Base-by-base conservation (phyloP, 1,140 invertebrate species). In the Hypsibius dujardini region DNA sequence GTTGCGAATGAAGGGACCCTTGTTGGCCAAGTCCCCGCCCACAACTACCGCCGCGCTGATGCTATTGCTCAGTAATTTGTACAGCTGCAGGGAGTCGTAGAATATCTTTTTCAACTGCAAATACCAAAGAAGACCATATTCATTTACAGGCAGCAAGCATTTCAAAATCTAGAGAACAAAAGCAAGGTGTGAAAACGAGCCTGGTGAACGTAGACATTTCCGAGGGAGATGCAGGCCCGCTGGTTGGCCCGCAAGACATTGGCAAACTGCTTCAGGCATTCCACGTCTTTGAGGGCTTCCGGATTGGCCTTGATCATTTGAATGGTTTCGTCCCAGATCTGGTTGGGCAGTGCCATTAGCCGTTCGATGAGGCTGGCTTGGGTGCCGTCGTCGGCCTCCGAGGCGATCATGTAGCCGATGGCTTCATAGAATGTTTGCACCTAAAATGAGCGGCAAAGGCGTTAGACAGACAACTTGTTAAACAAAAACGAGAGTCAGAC, bases 371-470 rank as follows among this genome's bases (percentile, higher is more conserved):
- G 82, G 70, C 87, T 85, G 78, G 96, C 92, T 81, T 98, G 94
- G 47, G 87, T 83, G 50, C 87, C 83, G 76, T 88, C 85, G 80
- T 98, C 93, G 15, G 87, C 85, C 80, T 97, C 91, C 59, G 94
- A 91, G 79, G 87, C 90, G 76, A 99, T 98, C 93, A 99, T 98
- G 77, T 95, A 92, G 62, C 95, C 96, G 71, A 99, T 93, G 70
- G 96, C 95, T 83, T 99, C 96, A 81, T 98, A 99, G 82, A 99
- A 99, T 56, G 95, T 98, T 78, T 99, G 94, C n/a, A 99, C 92
- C 87, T 92, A 76, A 60, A 78, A 72, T 70, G 69, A 73, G 71
- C 72, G 71, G 59, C 28, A 62, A 73, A 69, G 47, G 15, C 71
- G 72, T 70, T 59, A 72, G 62, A 7, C 62, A 7, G 12, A 15